Evolutionary conservation across 2,888 invertebrate genomes (phyloP).

Genomic region (Poecilus cupreus): DNA sequence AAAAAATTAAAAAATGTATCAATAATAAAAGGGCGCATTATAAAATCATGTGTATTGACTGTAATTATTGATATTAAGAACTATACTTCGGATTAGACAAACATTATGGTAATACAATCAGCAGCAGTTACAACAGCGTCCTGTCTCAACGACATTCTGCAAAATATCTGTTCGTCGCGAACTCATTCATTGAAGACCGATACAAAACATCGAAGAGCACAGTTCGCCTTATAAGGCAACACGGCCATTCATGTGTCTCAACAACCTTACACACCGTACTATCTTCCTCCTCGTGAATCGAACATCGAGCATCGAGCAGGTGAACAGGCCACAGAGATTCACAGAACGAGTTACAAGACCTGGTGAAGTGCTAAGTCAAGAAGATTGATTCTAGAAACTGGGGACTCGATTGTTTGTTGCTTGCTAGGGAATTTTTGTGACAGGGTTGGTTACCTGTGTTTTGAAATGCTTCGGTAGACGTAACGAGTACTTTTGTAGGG

Average conservation of each 20-base stretch:
- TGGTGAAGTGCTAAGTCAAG: neutral
- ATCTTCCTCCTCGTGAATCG: conserved; percentile 1
- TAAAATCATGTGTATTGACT: too few relatives aligned
- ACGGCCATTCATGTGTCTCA: conserved; percentile 24
- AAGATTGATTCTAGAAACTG: conserved; percentile 34
- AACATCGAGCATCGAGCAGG: conserved; percentile 2
- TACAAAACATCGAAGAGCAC: conserved; percentile 4
- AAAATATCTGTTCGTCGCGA: too few relatives aligned
- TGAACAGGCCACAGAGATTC: conserved; percentile 32
- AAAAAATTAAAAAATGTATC: too few relatives aligned
- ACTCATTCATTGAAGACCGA: conserved; percentile 33
- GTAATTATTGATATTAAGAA: too few relatives aligned
- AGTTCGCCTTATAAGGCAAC: conserved; percentile 19
- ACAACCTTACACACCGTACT: neutral
- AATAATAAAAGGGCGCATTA: too few relatives aligned
- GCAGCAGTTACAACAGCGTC: too few relatives aligned
- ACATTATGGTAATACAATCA: too few relatives aligned
- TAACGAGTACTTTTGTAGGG: conserved; percentile 21
- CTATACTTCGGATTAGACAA: too few relatives aligned
- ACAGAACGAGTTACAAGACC: neutral
- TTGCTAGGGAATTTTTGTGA: conserved; percentile 27
- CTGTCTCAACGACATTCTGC: too few relatives aligned
- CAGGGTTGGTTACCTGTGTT: conserved; percentile 25
- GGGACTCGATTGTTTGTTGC: conserved; percentile 10
- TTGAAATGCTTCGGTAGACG: conserved; percentile 17